Base-by-base conservation (phyloP, 2,888 invertebrate species). In the Drosophila flavopinicola region DNA sequence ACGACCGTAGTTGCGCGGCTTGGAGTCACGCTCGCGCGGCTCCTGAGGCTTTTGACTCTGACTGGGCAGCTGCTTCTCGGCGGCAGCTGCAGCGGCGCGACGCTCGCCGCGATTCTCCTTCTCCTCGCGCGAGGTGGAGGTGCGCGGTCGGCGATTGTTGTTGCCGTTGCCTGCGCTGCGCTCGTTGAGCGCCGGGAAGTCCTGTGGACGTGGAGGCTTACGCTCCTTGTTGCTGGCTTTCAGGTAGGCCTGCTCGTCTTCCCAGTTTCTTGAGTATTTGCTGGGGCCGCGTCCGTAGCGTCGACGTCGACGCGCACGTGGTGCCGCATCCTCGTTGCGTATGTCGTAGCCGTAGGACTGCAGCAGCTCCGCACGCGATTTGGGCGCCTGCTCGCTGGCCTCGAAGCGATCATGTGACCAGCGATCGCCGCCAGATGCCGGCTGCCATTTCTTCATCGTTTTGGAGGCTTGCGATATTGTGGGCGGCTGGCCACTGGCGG, bases 191-290 rank as follows among this genome's bases (percentile, higher is more conserved):
- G 93, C 90, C 87, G 93, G 77, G 93, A 92, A 84, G 92, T 94
- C 91, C 92, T 94, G 90, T 91, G 94, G 64, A 92, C 94, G 70
- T 1, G 89, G 90, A 72, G 75, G 90, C 85, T 88, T 91, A 64
- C 91, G 85, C 63, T 90, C 90, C 29, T 88, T 88, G 49, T 90
- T 90, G 58, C 86, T 90, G 1, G 92, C 60, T 74, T 96, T 94
- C 15, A 93, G 92, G 89, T 97, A 98, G 0, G 97, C 97, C 88
- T 96, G 96, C 89, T 96, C 97, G 88, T 98, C 97, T 88, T 97
- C 97, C 97, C 97, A 98, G 60, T 96, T 97, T 9, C 97, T 93
- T 0, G 96, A 96, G 90, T 98, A 98, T 90, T 97, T 97, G 89
- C 95, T 97, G 0, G 97, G 97, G 0, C 97, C 97, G 52, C 97